Percentiles rank a stretch among this genome's conserved stretches.
Conservation (phyloP, 1,140 invertebrate species). For the Oppia nitens region DNA sequence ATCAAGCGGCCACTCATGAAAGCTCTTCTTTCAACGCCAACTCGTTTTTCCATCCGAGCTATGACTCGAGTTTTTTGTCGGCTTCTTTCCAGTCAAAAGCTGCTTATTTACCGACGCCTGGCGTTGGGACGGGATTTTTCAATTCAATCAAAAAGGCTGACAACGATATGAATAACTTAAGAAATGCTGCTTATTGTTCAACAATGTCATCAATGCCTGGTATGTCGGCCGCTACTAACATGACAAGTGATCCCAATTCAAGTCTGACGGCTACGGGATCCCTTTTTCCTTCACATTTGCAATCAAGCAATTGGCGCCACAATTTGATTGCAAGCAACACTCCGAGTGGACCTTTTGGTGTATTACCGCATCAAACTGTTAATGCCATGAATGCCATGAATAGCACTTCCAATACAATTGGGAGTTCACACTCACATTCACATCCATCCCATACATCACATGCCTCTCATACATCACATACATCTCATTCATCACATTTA, state of each 20-base stretch:
- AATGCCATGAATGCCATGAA: conserved; percentile 6
- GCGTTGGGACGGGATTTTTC: not conserved
- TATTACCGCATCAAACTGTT: conserved; percentile 18
- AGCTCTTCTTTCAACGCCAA: not conserved
- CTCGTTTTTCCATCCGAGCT: not conserved
- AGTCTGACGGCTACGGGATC: not conserved
- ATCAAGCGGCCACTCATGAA: not conserved
- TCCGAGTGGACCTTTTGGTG: conserved; percentile 16
- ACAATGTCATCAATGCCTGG: not conserved
- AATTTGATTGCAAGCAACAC: conserved; percentile 6
- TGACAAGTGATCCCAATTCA: not conserved
- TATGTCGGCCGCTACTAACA: not conserved
- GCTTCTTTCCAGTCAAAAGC: not conserved
- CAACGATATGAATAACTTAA: not conserved
- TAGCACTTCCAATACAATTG: not conserved
- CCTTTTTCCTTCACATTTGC: not conserved
- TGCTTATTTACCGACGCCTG: not conserved
- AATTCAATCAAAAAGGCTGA: not conserved
- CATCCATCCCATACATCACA: not conserved
- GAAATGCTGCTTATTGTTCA: conserved; percentile 1
- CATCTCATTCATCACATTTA: not conserved
- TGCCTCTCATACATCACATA: not conserved
- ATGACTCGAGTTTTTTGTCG: not conserved
- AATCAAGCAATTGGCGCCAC: not conserved
- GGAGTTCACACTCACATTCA: not conserved